phyloP scores from a whole-genome alignment of 2,888 invertebrate genomes.

The Cephus pygmeus region DNA sequence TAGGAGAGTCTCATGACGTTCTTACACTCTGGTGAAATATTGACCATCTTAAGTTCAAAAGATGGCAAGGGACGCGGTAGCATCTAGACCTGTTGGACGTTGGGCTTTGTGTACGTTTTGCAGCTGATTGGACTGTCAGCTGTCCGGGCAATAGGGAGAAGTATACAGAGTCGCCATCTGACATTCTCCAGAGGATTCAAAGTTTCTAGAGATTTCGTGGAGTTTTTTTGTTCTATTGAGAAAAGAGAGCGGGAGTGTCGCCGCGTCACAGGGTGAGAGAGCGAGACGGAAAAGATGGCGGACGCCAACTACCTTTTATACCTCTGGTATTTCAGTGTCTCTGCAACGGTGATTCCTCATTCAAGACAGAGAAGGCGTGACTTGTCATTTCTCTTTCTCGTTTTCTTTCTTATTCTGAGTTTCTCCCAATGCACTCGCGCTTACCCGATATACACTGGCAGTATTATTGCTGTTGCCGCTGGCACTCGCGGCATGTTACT shows the following conservation, averaged over 20 bases:
- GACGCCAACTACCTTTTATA: not conserved
- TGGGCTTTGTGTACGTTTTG: conserved; percentile 41
- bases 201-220: not conserved
- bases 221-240: not conserved
- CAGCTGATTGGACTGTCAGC: conserved; percentile 49
- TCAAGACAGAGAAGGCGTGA: not conserved
- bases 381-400: not conserved
- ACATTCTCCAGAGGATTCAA: not conserved
- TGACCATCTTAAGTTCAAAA: not conserved
- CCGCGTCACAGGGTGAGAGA: not conserved
- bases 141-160: conserved; percentile 23
- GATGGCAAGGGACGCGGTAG: not conserved
- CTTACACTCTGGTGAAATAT: not conserved
- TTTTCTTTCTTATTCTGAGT: not conserved
- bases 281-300: not conserved
- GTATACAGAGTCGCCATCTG: not conserved
- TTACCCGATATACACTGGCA: not conserved
- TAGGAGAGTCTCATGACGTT: not conserved
- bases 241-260: not conserved
- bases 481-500: not conserved
- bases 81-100: conserved; percentile 45
- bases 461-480: not conserved
- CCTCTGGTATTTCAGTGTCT: too few species aligned
- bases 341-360: not conserved
- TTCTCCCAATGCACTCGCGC: not conserved